These are phyloP conservation scores for Pogonomyrmex californicus DNA, from an alignment of 1,140 invertebrate genomes.

Conservation along the genomic window DNA sequence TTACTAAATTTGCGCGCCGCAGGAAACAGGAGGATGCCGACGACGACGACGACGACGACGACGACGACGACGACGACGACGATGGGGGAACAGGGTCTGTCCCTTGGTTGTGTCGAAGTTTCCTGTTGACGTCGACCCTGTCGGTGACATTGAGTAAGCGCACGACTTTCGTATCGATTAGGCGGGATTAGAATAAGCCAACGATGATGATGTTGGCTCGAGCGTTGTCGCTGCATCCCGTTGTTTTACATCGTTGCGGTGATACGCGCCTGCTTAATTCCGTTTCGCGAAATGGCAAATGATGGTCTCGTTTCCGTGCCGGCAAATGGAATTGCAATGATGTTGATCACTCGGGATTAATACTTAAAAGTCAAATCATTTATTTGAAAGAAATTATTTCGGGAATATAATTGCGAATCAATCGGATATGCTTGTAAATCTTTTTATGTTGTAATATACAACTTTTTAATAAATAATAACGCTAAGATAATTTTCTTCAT, in stretches of 20 bases:
- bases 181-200: slow-evolving; percentile 67
- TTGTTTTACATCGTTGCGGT: slow-evolving; percentile 23
- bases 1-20: slow-evolving; percentile 76
- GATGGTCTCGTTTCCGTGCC: neutral
- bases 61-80: too few relatives aligned
- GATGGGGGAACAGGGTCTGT: slow-evolving; percentile 14
- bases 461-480: too few relatives aligned
- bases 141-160: slow-evolving; percentile 76
- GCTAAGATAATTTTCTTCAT: neutral
- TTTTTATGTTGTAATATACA: too few relatives aligned
- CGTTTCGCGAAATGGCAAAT: neutral
- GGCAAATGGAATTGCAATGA: neutral
- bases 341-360: slow-evolving; percentile 20
- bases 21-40: slow-evolving; percentile 64
- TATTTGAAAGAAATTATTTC: neutral
- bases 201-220: slow-evolving; percentile 11
- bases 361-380: neutral
- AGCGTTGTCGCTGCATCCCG: slow-evolving; percentile 4
- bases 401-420: neutral
- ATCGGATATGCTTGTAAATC: neutral
- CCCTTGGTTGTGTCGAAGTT: slow-evolving; percentile 68
- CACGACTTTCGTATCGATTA: slow-evolving; percentile 76
- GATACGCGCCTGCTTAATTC: slow-evolving; percentile 18
- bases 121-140: slow-evolving; percentile 61
- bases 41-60: slow-evolving; percentile 12